Conservation (phyloP, 2,888 invertebrate genomes). For the Lepidochrysops patricia region DNA sequence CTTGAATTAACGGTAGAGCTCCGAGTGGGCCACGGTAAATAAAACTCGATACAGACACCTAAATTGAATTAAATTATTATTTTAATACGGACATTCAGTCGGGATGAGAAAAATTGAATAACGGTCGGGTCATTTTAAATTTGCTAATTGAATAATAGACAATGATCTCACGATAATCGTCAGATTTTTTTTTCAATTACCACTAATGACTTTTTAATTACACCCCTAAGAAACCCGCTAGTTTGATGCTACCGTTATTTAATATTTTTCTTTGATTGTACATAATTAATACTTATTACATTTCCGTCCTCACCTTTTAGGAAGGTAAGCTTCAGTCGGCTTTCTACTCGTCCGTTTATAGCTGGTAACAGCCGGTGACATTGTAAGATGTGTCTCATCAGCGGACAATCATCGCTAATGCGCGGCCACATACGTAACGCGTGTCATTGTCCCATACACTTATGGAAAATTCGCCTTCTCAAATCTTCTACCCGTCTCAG, state of each 20-base stretch:
- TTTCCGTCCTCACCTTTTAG: neutral
- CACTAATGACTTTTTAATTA: neutral
- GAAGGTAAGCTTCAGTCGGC: neutral
- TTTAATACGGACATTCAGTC: neutral
- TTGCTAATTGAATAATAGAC: neutral
- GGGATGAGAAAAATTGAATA: neutral
- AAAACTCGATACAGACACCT: slow-evolving; percentile 6
- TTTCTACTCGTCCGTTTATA: neutral
- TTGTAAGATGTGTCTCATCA: slow-evolving; percentile 73
- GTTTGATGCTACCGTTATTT: neutral
- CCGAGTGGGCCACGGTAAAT: neutral
- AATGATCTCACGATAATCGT: neutral
- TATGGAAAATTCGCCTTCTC: slow-evolving; percentile 75
- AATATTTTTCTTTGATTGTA: neutral
- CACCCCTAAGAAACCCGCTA: neutral
- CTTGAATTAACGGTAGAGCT: neutral
- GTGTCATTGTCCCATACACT: slow-evolving; percentile 74
- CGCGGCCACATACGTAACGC: slow-evolving; percentile 73
- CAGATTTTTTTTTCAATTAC: neutral
- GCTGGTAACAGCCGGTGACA: slow-evolving; percentile 61
- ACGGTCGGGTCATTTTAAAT: neutral
- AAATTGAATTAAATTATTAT: slow-evolving; percentile 2
- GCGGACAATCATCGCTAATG: slow-evolving; percentile 74
- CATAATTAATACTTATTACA: neutral
- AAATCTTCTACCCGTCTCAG: slow-evolving; percentile 72